Evolutionary conservation across 2,113 vertebrate genomes (phyloP), one percentile per base, ranked within the genome.

Genomic region (Promerops cafer): DNA sequence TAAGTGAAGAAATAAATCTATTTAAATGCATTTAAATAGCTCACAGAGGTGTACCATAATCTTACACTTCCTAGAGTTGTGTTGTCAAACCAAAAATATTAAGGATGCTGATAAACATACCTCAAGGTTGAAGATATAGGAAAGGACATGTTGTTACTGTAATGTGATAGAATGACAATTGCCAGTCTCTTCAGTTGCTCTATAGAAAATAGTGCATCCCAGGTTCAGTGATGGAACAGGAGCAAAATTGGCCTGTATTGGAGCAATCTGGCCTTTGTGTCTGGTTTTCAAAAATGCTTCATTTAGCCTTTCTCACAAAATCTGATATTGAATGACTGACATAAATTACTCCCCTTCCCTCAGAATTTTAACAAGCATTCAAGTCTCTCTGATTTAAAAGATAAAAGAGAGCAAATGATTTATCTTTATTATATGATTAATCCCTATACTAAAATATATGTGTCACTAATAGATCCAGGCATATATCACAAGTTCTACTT

Each of bases 371-470:
- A 59, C 10, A 59, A 65, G 39, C 39, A 70, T 87, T 87, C 56
- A 57, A 42, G 30, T n/a, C 50, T 85, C 10, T 10, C 35, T 77
- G 42, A 21, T 84, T 95, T 80, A 82, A 94, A 95, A 83, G 87
- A 65, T 60, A 52, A 63, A 63, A 80, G 61, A 82, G 80, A 89
- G 91, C 1, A 86, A 94, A 92, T 96, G 65, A 97, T 95, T 97
- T 93, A 96, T 95, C 60, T 78, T 71, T 90, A 57, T 92, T 97
- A 71, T 76, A 86, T 77, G 83, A 94, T 96, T 96, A 59, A 91
- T 78, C 52, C 68, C 49, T 85, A 60, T 63, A 78, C 50, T 81
- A 96, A 97, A 96, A 82, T 71, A 68, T 44, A 35, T 50, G 77
- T 97, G 79, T 84, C 90, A 94, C 64, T 89, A 93, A 94, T 81